These are phyloP conservation scores for crab-eating macaque (Macaca fascicularis) DNA, from an alignment of 2,113 vertebrate genomes.

Conservation along the genomic window DNA sequence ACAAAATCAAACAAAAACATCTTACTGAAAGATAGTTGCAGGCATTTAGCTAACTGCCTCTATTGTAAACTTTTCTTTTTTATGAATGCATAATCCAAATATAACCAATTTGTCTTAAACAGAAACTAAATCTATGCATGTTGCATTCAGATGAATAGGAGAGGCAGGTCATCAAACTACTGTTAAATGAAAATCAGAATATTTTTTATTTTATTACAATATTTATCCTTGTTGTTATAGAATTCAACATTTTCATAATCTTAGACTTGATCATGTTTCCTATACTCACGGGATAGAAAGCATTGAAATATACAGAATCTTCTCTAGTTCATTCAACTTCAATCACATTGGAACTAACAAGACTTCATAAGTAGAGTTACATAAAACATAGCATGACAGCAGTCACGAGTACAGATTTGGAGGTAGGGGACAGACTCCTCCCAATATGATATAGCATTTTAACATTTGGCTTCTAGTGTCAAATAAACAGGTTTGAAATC, in stretches of 20 bases:
- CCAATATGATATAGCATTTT: neutral
- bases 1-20: neutral
- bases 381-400: neutral
- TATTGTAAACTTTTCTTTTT: neutral
- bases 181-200: neutral
- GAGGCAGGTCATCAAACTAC: neutral
- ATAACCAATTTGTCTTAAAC: neutral
- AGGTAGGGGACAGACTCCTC: neutral
- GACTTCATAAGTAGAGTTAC: neutral
- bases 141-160: neutral
- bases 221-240: neutral
- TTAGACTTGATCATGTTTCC: neutral
- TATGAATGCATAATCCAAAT: neutral
- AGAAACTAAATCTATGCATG: conserved; percentile 19
- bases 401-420: neutral
- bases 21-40: neutral
- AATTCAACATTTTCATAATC: conserved; percentile 31
- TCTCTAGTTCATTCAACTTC: neutral
- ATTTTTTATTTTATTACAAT: neutral
- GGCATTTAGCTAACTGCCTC: neutral
- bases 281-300: neutral
- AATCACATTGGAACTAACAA: neutral
- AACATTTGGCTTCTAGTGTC: neutral
- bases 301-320: neutral
- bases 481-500: neutral